phyloP scores from a whole-genome alignment of 2,113 vertebrate species.

The Condylura cristata region DNA sequence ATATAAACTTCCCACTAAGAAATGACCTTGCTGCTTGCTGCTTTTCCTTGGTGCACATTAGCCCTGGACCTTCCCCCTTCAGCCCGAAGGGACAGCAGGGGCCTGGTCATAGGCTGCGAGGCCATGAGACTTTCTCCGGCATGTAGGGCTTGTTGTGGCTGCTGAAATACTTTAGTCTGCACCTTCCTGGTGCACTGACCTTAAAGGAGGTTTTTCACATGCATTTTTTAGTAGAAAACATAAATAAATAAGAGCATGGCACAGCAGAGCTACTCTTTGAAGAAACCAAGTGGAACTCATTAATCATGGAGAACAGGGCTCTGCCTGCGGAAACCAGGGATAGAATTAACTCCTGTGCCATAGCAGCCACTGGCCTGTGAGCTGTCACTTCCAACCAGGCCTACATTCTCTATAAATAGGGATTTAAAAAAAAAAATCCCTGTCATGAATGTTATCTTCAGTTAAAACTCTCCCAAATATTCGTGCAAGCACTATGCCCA shows the following conservation, averaged over 20 bases:
- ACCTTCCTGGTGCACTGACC: constrained; percentile 58
- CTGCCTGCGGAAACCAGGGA: constrained; percentile 37
- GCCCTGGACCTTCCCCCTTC: neutral
- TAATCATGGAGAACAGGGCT: constrained; percentile 71
- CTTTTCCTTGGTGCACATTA: neutral
- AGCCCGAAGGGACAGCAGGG: neutral
- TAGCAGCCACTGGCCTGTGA: neutral
- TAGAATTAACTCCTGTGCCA: neutral
- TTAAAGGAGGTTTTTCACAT: constrained; percentile 78
- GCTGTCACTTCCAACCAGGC: neutral
- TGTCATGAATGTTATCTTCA: neutral
- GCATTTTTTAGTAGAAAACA: constrained; percentile 79
- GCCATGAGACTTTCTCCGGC: neutral
- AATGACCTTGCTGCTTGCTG: neutral
- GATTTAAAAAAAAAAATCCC: neutral
- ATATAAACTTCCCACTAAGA: neutral
- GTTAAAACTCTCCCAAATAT: neutral
- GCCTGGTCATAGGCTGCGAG: neutral
- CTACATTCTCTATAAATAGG: neutral
- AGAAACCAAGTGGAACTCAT: constrained; percentile 77
- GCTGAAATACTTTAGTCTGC: constrained; percentile 46
- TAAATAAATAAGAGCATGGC: constrained; percentile 80
- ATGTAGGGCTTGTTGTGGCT: constrained; percentile 7
- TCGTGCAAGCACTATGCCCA: neutral
- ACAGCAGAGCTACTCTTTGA: constrained; percentile 71